A percentile compares a stretch with the other conserved stretches of the same genome.
Conservation (phyloP, 2,113 vertebrate genomes). For the Cepphus grylle region DNA sequence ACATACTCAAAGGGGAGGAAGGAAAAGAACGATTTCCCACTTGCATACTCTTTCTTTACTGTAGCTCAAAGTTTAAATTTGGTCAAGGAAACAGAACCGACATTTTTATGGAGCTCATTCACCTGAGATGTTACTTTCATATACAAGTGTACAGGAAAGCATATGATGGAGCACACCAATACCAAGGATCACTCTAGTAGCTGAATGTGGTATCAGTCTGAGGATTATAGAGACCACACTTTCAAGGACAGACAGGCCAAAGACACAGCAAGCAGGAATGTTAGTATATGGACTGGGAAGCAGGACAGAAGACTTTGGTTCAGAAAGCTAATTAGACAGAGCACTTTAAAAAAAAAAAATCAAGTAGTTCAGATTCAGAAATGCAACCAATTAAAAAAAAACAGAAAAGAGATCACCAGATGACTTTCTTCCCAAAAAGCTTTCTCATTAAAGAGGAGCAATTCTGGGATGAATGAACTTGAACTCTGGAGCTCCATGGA, state of each 20-base stretch:
- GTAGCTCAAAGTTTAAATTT: neutral
- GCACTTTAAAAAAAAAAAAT: neutral
- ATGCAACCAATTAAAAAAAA: neutral
- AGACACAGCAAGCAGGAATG: neutral
- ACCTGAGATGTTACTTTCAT: neutral
- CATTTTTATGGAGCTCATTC: neutral
- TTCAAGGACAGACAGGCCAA: neutral
- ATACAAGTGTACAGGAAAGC: neutral
- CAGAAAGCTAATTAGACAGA: neutral
- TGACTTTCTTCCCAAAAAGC: neutral
- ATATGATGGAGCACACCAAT: neutral
- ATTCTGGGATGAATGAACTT: neutral
- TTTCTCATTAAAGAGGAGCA: fast-evolving
- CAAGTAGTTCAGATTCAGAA: neutral
- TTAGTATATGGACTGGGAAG: neutral
- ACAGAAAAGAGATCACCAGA: neutral
- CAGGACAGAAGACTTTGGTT: neutral
- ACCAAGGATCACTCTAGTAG: neutral
- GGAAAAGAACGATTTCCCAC: neutral
- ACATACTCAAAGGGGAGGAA: neutral
- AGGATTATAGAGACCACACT: neutral
- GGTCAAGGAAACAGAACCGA: neutral
- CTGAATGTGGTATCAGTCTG: fast-evolving
- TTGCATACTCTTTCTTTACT: neutral
- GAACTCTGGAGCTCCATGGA: neutral